Percentiles rank a stretch among this genome's conserved stretches.
These are phyloP conservation scores for Barypeithes pellucidus DNA, from an alignment of 2,888 invertebrate genomes.

Conservation along the genomic window DNA sequence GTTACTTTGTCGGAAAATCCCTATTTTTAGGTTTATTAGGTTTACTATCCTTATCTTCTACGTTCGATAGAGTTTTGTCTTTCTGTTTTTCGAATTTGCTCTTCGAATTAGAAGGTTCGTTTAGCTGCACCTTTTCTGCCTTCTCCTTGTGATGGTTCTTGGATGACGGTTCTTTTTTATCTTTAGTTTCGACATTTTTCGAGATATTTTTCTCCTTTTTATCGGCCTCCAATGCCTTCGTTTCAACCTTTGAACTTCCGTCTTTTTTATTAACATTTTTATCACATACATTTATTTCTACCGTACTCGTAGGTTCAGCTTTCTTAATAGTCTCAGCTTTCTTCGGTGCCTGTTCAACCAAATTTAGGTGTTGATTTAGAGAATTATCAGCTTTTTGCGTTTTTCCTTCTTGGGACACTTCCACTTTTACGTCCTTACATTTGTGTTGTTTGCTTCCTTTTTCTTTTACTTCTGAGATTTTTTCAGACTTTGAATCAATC, in stretches of 20 bases:
- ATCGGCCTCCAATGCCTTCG: conserved; percentile 23
- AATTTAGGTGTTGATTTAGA: neutral
- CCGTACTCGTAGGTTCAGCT: neutral
- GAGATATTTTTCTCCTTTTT: conserved; percentile 29
- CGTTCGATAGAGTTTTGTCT: conserved; percentile 39
- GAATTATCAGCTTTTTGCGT: conserved; percentile 24
- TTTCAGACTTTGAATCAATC: neutral
- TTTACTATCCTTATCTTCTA: conserved; percentile 50
- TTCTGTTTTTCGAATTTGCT: conserved; percentile 39
- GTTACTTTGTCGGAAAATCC: conserved; percentile 14
- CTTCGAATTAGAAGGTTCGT: conserved; percentile 21
- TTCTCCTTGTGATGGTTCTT: conserved; percentile 26
- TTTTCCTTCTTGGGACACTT: conserved; percentile 5
- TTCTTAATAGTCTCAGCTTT: conserved; percentile 17
- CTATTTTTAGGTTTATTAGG: conserved; percentile 40
- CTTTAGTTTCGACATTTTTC: conserved; percentile 18
- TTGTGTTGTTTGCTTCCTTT: conserved; percentile 22
- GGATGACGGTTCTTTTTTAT: conserved; percentile 22
- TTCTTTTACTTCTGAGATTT: conserved; percentile 1
- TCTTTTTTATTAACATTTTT: conserved; percentile 27
- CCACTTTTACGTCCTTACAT: conserved; percentile 10
- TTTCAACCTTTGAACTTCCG: conserved; percentile 1
- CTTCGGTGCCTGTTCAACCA: neutral
- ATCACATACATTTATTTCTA: neutral
- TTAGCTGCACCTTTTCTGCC: conserved; percentile 7